These are phyloP conservation scores for Hydrolagus colliei DNA, from an alignment of 2,797 vertebrate species.

Conservation along the genomic window DNA sequence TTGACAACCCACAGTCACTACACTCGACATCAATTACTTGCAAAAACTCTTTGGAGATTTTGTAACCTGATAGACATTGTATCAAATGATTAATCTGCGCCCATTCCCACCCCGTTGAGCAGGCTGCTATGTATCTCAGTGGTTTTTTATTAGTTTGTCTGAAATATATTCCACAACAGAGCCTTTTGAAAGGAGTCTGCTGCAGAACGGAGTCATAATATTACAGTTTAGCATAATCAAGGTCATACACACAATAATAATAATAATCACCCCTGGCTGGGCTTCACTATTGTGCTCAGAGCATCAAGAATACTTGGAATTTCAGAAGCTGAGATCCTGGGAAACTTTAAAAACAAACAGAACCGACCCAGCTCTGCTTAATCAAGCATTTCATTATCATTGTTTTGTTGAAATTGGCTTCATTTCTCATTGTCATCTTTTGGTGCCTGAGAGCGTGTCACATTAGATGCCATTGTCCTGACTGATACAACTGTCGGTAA, in stretches of 20 bases:
- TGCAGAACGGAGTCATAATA: constrained; percentile 5
- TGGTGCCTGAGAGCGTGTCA: no score
- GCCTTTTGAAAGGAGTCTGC: not conserved
- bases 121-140: not conserved
- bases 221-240: constrained; percentile 19
- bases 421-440: not conserved
- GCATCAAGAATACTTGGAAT: not conserved
- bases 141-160: constrained; percentile 3
- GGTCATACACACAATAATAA: constrained; percentile 2
- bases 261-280: not conserved
- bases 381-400: not conserved
- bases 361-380: not conserved
- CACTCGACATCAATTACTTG: no score
- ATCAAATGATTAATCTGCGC: no score
- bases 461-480: no score
- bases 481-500: no score
- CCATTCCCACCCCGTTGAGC: not conserved
- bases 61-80: no score
- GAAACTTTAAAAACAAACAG: not conserved
- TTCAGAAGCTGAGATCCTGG: not conserved
- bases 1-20: no score
- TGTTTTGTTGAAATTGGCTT: constrained; percentile 5
- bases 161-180: constrained; percentile 7
- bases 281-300: constrained; percentile 1
- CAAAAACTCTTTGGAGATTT: no score